Base-by-base conservation (phyloP, 2,888 invertebrate genomes). In the Eupithecia pulchellata region DNA sequence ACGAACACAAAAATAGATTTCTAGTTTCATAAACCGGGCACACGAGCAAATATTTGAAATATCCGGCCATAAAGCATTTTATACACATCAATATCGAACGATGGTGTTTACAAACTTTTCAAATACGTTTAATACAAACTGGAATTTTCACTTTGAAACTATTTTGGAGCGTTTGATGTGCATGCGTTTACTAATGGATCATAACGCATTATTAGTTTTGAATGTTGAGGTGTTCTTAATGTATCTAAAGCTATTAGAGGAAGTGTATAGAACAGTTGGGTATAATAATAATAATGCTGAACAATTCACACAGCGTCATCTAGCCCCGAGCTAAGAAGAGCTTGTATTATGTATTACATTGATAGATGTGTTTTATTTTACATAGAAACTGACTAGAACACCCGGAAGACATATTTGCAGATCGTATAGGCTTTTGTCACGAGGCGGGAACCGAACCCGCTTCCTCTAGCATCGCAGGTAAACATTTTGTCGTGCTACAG, bases 131-230 rank as follows among this genome's bases (percentile, higher is more conserved):
- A 86, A 71, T 85, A 81, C 79, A 74, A 83, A 80, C 82, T 81
- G 81, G 81, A 32, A 67, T 73, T 80, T 80, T 77, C 76, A 86
- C 89, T 87, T 84, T 84, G 85, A 85, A 84, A 82, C 79, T 79
- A 83, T 82, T 87, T 86, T 88, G 83, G 88, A 83, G 77, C 82
- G 88, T 91, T 92, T 92, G 91, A 91, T 91, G 86, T 87, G 71
- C 69, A 52, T 74, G 74, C 69, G 60, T 52, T 62, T 79, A 80
- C 85, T 82, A 80, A 67, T 79, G 81, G 81, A 85, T 82, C 83
- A 82, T 82, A 80, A 78, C 78, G 81, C 79, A 82, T 85, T 82
- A 83, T 81, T 80, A 81, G 80, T 75, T 78, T 78, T 78, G 79
- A 77, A 75, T 74, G 68, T 62, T 68, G 65, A 68, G 65, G 58